Conservation (phyloP, 2,113 vertebrate genomes). For the Crotalus helleri region DNA sequence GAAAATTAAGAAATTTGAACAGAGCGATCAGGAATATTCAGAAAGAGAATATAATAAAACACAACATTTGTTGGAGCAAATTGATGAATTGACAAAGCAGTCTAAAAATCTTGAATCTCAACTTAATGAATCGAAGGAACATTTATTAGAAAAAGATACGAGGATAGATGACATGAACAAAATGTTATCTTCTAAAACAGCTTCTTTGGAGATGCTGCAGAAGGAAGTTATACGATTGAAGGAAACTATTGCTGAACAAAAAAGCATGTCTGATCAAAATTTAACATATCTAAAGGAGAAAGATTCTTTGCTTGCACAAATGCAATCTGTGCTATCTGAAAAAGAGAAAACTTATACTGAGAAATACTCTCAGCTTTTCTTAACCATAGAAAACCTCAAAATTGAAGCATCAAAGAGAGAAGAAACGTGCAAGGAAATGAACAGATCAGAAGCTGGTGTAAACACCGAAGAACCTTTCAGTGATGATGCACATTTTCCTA, state of each 20-base stretch:
- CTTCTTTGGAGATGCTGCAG: constrained; percentile 52
- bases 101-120: constrained; percentile 58
- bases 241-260: constrained; percentile 62
- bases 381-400: constrained; percentile 65
- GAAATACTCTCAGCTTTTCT: constrained; percentile 59
- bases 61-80: constrained; percentile 44
- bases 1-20: constrained; percentile 75
- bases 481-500: background rate
- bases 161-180: constrained; percentile 56
- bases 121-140: constrained; percentile 61
- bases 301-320: constrained; percentile 56
- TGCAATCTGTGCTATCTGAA: constrained; percentile 60
- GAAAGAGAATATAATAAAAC: constrained; percentile 57
- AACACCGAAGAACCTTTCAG: background rate
- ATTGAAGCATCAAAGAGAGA: constrained; percentile 56
- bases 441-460: constrained; percentile 4
- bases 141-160: constrained; percentile 67
- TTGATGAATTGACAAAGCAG: constrained; percentile 62
- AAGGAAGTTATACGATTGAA: constrained; percentile 51
- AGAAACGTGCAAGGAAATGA: constrained; percentile 45
- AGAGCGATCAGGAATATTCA: constrained; percentile 59
- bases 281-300: constrained; percentile 66
- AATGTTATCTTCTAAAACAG: constrained; percentile 53
- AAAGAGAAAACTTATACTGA: constrained; percentile 56
- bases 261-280: constrained; percentile 58